These are phyloP conservation scores for Ctenosaura bakeri DNA, from an alignment of 2,797 vertebrate species.

Conservation along the genomic window DNA sequence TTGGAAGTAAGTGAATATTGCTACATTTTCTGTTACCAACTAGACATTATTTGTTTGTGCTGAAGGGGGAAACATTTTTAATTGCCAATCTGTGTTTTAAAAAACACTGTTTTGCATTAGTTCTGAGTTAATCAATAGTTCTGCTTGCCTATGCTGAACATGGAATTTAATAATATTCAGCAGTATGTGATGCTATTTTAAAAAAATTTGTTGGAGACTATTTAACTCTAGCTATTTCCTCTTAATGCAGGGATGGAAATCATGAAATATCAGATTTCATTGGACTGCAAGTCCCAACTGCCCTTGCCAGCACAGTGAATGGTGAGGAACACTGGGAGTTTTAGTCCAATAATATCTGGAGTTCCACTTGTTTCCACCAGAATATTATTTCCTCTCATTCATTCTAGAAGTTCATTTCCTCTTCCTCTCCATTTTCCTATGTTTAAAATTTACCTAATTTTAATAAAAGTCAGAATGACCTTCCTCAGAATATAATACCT, in stretches of 20 bases:
- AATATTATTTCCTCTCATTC: neutral
- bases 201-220: neutral
- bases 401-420: neutral
- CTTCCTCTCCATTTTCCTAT: neutral
- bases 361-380: no score
- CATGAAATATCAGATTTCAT: no score
- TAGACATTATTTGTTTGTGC: neutral
- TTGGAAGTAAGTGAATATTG: neutral
- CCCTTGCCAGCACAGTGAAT: no score
- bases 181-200: neutral
- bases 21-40: neutral
- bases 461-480: neutral
- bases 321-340: no score
- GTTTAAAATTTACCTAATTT: neutral
- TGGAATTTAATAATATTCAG: neutral
- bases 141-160: neutral
- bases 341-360: no score
- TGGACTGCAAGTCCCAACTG: no score
- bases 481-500: neutral
- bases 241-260: neutral
- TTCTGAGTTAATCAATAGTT: neutral
- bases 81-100: neutral
- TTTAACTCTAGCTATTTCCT: neutral
- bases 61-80: rapidly evolving
- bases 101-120: neutral